Percentiles rank a stretch among this genome's conserved stretches.
Evolutionary conservation across 1,140 invertebrate genomes (phyloP).

Genomic region (Metopolophium dirhodum): DNA sequence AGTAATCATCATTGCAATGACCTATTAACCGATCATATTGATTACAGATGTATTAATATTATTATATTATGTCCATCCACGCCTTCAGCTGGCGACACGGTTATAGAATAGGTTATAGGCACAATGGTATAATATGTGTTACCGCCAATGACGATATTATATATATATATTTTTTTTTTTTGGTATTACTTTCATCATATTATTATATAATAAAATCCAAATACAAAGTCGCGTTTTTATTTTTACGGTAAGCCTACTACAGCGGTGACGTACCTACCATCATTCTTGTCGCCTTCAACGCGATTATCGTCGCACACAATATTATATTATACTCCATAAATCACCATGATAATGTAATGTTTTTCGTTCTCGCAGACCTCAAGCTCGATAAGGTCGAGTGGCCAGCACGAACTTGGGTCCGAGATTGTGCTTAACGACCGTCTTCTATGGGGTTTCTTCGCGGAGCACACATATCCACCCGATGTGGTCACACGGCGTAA

Average conservation of each 20-base stretch:
- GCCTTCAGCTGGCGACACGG: no score
- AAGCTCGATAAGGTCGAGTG: not conserved
- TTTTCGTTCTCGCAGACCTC: not conserved
- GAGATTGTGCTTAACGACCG: not conserved
- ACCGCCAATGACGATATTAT: not conserved
- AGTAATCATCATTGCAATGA: not conserved
- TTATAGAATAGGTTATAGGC: not conserved
- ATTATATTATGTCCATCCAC: no score
- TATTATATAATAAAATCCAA: not conserved
- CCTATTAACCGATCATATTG: no score
- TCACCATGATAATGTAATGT: not conserved
- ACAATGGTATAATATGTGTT: not conserved
- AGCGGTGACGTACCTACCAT: not conserved
- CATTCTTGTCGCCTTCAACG: not conserved
- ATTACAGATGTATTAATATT: no score
- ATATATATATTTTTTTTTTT: not conserved
- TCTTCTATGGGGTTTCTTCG: not conserved
- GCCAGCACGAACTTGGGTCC: not conserved
- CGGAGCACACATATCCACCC: not conserved
- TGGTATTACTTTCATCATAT: not conserved
- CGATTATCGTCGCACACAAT: not conserved
- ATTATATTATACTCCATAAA: not conserved
- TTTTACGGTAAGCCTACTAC: not conserved
- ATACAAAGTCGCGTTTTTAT: not conserved
- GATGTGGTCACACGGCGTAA: not conserved